Percentiles rank a stretch among this genome's conserved stretches.
Conservation (phyloP, 2,797 vertebrate genomes). For the Potorous gilbertii region DNA sequence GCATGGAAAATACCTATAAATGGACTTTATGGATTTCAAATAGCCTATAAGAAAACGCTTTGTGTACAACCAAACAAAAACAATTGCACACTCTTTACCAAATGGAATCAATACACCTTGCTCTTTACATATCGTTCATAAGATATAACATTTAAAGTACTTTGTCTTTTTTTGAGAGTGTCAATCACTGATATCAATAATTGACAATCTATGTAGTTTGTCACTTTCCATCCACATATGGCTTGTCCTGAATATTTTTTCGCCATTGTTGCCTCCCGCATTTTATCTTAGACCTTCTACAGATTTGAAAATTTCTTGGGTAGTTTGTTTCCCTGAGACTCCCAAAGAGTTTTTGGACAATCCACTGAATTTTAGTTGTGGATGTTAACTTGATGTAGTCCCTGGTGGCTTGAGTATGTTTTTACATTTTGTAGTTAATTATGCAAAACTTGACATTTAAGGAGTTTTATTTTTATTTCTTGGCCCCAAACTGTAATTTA, state of each 20-base stretch:
- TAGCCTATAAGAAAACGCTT: background rate
- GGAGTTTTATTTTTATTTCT: background rate
- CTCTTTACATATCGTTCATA: background rate
- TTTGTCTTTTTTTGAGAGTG: background rate
- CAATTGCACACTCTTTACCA: background rate
- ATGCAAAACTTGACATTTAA: background rate
- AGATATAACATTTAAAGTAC: background rate
- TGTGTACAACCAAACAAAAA: background rate
- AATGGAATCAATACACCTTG: background rate
- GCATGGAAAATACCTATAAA: background rate
- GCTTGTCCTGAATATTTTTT: background rate
- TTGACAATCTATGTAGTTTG: background rate
- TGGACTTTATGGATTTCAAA: background rate
- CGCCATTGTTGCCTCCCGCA: background rate
- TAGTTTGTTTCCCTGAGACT: background rate
- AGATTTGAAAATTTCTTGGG: background rate
- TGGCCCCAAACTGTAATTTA: background rate
- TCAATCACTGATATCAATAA: background rate
- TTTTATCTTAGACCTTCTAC: background rate
- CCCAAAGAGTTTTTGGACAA: background rate
- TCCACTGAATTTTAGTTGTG: background rate
- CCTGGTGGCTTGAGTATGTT: background rate
- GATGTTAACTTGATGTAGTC: background rate
- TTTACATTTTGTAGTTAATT: background rate
- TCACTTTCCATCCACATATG: background rate